Evolutionary conservation across 2,797 vertebrate species (phyloP).

Genomic region (Galagoides demidoff): DNA sequence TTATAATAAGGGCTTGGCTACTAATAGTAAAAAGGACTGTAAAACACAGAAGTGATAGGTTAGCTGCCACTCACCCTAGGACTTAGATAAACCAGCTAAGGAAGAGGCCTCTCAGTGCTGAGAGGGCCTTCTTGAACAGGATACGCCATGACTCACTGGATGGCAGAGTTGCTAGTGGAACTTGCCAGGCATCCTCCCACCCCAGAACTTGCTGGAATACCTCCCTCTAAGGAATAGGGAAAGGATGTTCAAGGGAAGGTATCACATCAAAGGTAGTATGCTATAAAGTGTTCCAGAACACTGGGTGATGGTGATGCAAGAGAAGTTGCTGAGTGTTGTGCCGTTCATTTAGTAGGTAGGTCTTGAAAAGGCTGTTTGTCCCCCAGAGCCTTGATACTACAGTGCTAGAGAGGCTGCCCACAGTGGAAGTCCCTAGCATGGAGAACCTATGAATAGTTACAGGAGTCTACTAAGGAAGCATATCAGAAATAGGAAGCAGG

Average conservation of each 20-base stretch:
- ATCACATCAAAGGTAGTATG: not conserved
- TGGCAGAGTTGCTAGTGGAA: not conserved
- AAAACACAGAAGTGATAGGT: not conserved
- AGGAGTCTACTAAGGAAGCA: not conserved
- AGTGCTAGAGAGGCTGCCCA: not conserved
- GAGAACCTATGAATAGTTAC: not conserved
- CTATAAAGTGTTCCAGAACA: not conserved
- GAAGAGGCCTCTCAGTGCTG: not conserved
- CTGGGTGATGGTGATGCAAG: not conserved
- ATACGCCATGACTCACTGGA: not conserved
- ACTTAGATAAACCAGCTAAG: not conserved
- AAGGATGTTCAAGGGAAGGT: not conserved
- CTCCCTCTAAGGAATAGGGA: not conserved
- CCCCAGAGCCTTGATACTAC: not conserved
- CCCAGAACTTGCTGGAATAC: not conserved
- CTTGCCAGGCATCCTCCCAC: not conserved
- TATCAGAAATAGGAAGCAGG: not conserved
- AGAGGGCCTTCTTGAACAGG: not conserved
- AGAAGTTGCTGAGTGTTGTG: not conserved
- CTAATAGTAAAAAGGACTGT: not conserved
- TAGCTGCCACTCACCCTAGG: not conserved
- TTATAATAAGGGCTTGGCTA: not conserved
- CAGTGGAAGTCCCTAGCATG: not conserved
- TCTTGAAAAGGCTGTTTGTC: not conserved
- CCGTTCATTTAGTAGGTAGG: not conserved